A percentile compares a stretch with the other conserved stretches of the same genome.
Conservation (phyloP, 2,113 vertebrate genomes). For the Ictidomys tridecemlineatus region DNA sequence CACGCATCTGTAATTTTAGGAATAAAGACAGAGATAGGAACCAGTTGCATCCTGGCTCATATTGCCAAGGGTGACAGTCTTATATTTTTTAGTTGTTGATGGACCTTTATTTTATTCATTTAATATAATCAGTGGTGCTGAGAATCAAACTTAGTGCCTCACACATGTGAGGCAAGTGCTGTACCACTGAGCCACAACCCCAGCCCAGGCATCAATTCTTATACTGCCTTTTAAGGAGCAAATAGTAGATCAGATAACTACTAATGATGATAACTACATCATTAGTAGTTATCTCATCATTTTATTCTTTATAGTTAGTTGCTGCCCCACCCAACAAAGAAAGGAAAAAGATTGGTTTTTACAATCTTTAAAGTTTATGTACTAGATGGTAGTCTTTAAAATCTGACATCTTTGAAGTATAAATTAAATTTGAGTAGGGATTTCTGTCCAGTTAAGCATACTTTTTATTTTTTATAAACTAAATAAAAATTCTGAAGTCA, state of each 20-base stretch:
- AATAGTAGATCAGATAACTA: not conserved
- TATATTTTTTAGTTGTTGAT: too few relatives aligned
- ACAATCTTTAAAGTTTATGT: slow-evolving; percentile 41
- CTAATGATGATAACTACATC: not conserved
- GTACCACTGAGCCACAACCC: too few relatives aligned
- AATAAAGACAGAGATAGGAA: slow-evolving; percentile 43
- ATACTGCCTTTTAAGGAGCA: slow-evolving; percentile 32
- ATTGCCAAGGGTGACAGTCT: slow-evolving; percentile 29
- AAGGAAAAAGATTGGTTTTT: slow-evolving; percentile 48
- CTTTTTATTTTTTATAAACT: not conserved
- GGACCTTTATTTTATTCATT: too few relatives aligned
- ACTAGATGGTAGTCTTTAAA: slow-evolving; percentile 54
- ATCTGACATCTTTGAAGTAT: slow-evolving; percentile 56
- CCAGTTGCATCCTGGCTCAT: slow-evolving; percentile 44
- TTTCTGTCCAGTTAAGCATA: slow-evolving; percentile 7
- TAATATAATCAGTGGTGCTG: too few relatives aligned
- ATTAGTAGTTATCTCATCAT: slow-evolving; percentile 40
- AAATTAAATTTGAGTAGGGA: slow-evolving; percentile 48
- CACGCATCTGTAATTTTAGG: slow-evolving; percentile 58
- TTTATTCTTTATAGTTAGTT: slow-evolving; percentile 55
- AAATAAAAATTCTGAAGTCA: slow-evolving; percentile 36
- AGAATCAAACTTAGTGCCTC: too few relatives aligned
- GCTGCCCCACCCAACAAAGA: slow-evolving; percentile 23
- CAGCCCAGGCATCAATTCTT: slow-evolving; percentile 33
- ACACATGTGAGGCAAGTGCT: too few relatives aligned